phyloP scores from a whole-genome alignment of 2,113 vertebrate genomes.

The Colossoma macropomum region DNA sequence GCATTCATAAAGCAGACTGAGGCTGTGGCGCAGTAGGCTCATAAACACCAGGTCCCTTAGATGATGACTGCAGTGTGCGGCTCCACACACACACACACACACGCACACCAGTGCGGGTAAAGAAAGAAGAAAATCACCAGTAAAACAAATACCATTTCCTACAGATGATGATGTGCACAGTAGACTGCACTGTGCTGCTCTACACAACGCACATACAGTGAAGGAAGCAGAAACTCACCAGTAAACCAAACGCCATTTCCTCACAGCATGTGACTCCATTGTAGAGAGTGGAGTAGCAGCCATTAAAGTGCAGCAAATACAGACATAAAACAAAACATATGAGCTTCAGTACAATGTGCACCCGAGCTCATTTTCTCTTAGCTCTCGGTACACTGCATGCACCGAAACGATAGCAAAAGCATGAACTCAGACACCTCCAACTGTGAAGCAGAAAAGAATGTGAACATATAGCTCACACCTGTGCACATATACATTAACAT shows the following conservation, averaged over 20 bases:
- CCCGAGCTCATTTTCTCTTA: neutral
- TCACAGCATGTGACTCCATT: neutral
- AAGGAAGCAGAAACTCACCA: neutral
- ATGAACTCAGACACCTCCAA: neutral
- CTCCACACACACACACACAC: slow-evolving; percentile 3
- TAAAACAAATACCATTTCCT: slow-evolving; percentile 20
- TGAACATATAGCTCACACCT: neutral
- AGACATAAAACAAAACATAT: slow-evolving; percentile 24
- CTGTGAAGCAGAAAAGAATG: neutral
- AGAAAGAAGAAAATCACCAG: neutral
- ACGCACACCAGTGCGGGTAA: neutral
- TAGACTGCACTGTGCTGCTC: neutral
- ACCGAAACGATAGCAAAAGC: neutral
- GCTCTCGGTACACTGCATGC: neutral
- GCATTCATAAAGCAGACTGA: slow-evolving; percentile 17
- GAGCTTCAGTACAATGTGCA: neutral
- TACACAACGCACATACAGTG: neutral
- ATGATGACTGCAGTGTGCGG: slow-evolving; percentile 17
- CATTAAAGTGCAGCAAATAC: slow-evolving; percentile 16
- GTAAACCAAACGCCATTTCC: slow-evolving; percentile 4
- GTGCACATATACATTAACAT: neutral
- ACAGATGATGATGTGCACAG: slow-evolving; percentile 1
- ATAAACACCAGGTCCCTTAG: neutral
- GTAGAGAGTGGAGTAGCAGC: neutral
- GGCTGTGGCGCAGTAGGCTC: slow-evolving; percentile 21